These are phyloP conservation scores for Tetragonisca angustula DNA, from an alignment of 2,888 invertebrate species.

Conservation along the genomic window DNA sequence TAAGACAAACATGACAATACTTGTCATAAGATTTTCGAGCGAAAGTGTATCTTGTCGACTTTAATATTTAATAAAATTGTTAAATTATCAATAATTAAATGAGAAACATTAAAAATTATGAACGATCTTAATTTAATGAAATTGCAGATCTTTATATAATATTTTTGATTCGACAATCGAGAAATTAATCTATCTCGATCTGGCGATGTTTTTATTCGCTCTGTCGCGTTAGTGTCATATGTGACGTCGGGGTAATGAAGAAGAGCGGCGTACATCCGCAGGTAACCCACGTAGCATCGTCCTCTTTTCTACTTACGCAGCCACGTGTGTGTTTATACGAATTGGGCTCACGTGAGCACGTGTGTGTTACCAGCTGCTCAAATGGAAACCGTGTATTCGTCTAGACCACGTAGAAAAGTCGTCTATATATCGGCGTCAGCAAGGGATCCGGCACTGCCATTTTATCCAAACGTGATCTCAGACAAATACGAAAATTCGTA, in stretches of 20 bases:
- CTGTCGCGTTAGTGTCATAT: slow-evolving; percentile 56
- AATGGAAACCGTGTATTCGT: slow-evolving; percentile 20
- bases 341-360: background rate
- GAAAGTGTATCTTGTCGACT: too few species aligned
- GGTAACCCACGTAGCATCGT: slow-evolving; percentile 34
- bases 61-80: too few species aligned
- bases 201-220: slow-evolving; percentile 19
- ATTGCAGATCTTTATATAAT: too few species aligned
- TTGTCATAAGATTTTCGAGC: too few species aligned
- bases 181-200: background rate
- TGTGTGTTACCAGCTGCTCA: slow-evolving; percentile 44
- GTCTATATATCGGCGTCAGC: slow-evolving; percentile 71
- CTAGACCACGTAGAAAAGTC: slow-evolving; percentile 54
- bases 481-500: slow-evolving; percentile 82
- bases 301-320: slow-evolving; percentile 1
- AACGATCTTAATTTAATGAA: too few species aligned
- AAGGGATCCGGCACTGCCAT: slow-evolving; percentile 78
- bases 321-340: background rate
- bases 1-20: too few species aligned
- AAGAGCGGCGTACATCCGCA: slow-evolving; percentile 48
- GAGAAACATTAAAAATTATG: too few species aligned
- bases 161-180: slow-evolving; percentile 23
- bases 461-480: slow-evolving; percentile 83
- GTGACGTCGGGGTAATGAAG: slow-evolving; percentile 65
- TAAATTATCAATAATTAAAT: too few species aligned